phyloP scores from a whole-genome alignment of 2,113 vertebrate species.

The Camelus dromedarius region DNA sequence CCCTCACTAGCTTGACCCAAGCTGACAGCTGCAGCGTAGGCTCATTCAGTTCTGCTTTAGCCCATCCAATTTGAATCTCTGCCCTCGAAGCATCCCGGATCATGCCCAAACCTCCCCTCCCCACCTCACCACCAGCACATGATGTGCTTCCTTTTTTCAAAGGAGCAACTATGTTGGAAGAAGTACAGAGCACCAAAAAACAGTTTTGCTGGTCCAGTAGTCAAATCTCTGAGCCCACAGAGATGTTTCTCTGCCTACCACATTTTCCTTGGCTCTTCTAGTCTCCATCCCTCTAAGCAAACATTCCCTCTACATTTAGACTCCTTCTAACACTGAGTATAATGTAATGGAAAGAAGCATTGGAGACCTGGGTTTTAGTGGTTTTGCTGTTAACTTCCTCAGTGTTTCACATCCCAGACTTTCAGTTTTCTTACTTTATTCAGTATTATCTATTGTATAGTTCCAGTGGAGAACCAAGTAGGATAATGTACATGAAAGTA shows the following conservation, averaged over 20 bases:
- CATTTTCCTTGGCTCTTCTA: slow-evolving; percentile 73
- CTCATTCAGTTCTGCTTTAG: neutral
- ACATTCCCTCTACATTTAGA: slow-evolving; percentile 74
- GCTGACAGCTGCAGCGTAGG: neutral
- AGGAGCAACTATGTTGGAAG: slow-evolving; percentile 67
- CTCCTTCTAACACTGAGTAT: slow-evolving; percentile 60
- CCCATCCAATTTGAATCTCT: neutral
- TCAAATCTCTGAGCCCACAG: slow-evolving; percentile 66
- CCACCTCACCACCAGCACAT: neutral
- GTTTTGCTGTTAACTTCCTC: slow-evolving; percentile 69
- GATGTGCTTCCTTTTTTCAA: slow-evolving; percentile 44
- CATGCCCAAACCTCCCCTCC: neutral
- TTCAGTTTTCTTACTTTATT: slow-evolving; percentile 57
- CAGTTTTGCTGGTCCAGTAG: neutral
- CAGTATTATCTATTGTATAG: neutral
- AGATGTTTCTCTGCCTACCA: slow-evolving; percentile 57
- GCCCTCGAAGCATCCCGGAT: neutral
- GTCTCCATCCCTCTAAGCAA: slow-evolving; percentile 78
- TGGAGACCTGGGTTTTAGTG: slow-evolving; percentile 58
- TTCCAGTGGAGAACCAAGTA: neutral
- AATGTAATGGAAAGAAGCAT: slow-evolving; percentile 72
- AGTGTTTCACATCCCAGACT: slow-evolving; percentile 18
- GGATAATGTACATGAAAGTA: neutral
- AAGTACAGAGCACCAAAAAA: neutral
- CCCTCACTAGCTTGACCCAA: neutral